phyloP scores from a whole-genome alignment of 2,888 invertebrate genomes.

The Sympetrum striolatum region DNA sequence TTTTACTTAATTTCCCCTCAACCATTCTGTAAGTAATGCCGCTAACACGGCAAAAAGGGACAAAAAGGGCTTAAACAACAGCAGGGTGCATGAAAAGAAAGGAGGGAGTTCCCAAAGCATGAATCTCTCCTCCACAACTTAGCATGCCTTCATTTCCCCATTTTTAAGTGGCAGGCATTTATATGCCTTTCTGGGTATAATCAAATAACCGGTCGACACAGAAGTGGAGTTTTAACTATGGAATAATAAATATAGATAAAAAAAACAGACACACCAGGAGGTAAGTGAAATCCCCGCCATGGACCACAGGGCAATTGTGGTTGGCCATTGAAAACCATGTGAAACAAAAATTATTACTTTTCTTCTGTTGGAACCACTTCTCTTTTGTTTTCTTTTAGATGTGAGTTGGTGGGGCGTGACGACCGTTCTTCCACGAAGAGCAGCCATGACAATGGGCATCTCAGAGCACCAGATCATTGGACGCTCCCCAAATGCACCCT shows the following conservation, averaged over 20 bases:
- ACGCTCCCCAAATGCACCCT: too few relatives aligned
- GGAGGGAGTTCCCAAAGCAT: constrained; percentile 34
- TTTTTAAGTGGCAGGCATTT: constrained; percentile 22
- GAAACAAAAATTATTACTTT: constrained; percentile 23
- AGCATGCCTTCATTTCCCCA: neutral
- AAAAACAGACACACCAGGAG: constrained; percentile 38
- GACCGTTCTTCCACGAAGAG: constrained; percentile 17
- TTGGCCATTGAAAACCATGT: constrained; percentile 32
- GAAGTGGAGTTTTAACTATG: constrained; percentile 38
- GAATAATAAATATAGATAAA: constrained; percentile 41
- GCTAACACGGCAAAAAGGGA: constrained; percentile 28
- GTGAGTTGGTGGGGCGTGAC: constrained; percentile 18
- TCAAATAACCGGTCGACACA: constrained; percentile 36
- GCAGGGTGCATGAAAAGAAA: constrained; percentile 30
- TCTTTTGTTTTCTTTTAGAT: neutral
- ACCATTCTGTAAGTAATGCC: constrained; percentile 43
- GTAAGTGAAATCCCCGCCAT: constrained; percentile 24
- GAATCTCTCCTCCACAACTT: constrained; percentile 17
- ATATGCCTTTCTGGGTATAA: neutral
- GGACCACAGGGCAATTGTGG: constrained; percentile 39
- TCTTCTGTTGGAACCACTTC: constrained; percentile 30
- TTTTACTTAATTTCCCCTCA: constrained; percentile 38
- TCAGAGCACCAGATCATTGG: neutral
- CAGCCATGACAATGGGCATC: constrained; percentile 33
- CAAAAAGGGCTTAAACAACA: constrained; percentile 43